phyloP scores from a whole-genome alignment of 1,140 invertebrate species.

The Drosophila dunni region DNA sequence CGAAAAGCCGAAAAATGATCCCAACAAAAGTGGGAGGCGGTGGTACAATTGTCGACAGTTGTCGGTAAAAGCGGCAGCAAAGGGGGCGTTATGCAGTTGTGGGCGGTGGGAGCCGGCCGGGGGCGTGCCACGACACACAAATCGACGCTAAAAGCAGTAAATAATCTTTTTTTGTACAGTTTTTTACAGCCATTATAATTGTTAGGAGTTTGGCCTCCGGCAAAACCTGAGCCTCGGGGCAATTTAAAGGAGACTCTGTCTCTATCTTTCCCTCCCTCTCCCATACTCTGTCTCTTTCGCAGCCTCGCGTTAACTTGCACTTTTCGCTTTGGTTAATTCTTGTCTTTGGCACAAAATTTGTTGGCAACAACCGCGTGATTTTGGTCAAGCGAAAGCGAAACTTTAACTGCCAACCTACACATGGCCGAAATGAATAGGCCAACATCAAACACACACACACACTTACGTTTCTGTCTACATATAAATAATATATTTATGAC shows the following conservation, averaged over 20 bases:
- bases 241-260: neutral
- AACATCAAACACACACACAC: conserved; percentile 5
- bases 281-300: neutral
- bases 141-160: conserved; percentile 62
- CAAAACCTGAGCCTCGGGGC: conserved; percentile 4
- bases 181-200: conserved; percentile 42
- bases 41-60: conserved; percentile 28
- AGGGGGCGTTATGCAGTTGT: neutral
- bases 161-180: conserved; percentile 34
- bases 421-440: conserved; percentile 12
- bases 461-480: neutral
- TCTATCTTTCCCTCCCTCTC: neutral
- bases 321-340: conserved; percentile 38
- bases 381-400: conserved; percentile 53
- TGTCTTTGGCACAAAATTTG: conserved; percentile 2
- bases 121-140: conserved; percentile 56
- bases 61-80: conserved; percentile 3
- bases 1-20: conserved; percentile 17
- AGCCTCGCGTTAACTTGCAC: conserved; percentile 28
- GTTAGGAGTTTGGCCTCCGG: conserved; percentile 24
- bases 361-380: conserved; percentile 29
- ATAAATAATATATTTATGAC: conserved; percentile 23
- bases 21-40: conserved; percentile 19
- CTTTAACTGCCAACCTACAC: conserved; percentile 36
- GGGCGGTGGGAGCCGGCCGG: neutral